Evolutionary conservation across 2,113 vertebrate species (phyloP).

Genomic region (Pomatorhinus ruficollis): DNA sequence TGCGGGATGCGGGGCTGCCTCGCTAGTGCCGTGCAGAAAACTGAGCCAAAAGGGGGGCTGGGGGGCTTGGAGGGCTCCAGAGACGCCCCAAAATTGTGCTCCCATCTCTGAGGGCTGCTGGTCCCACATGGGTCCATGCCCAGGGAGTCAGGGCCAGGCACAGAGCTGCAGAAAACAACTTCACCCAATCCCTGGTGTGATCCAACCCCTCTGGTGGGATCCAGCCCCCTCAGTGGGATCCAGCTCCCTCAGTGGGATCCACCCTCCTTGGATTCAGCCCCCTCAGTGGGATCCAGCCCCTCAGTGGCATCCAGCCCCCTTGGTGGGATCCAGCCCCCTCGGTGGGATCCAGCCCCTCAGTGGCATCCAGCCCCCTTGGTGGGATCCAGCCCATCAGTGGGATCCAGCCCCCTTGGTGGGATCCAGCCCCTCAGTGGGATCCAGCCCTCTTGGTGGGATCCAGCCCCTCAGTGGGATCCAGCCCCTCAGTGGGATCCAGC

Average conservation of each 20-base stretch:
- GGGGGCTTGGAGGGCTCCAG: accelerated
- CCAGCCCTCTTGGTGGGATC: no score
- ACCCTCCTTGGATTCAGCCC: not conserved
- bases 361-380: not conserved
- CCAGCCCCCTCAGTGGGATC: not conserved
- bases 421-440: not conserved
- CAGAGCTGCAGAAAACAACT: not conserved
- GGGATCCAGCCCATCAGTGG: not conserved
- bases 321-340: no score
- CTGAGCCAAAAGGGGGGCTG: accelerated
- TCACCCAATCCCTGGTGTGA: not conserved
- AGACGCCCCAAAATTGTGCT: not conserved
- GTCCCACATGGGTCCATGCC: accelerated
- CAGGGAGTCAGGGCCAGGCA: not conserved
- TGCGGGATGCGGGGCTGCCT: not conserved
- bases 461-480: not conserved
- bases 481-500: not conserved
- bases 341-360: not conserved
- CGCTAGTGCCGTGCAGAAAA: not conserved
- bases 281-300: not conserved
- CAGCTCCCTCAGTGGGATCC: no score
- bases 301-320: no score
- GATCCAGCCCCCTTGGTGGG: not conserved
- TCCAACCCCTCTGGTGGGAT: not conserved
- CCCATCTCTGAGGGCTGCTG: not conserved